A percentile compares a stretch with the other conserved stretches of the same genome.
Evolutionary conservation across 1,140 invertebrate species (phyloP).

Genomic region (Chionoecetes opilio): DNA sequence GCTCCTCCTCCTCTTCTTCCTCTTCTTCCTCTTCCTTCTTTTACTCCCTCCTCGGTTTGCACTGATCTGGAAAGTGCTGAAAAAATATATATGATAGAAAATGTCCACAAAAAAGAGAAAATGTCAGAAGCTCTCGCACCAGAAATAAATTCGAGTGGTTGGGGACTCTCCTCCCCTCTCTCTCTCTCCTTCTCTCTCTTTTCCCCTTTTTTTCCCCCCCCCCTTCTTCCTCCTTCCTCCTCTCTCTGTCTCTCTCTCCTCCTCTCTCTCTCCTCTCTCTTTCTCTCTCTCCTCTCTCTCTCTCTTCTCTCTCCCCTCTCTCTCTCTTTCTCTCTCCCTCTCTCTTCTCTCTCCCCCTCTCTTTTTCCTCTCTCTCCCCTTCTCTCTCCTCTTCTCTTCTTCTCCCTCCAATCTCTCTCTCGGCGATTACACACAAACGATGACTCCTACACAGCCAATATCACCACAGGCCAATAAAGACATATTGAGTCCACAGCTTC

Average conservation of each 20-base stretch:
- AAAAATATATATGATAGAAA: slow-evolving; percentile 35
- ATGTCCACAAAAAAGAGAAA: not conserved
- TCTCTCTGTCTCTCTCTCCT: not conserved
- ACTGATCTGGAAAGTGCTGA: slow-evolving; percentile 28
- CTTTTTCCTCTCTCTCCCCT: too few relatives aligned
- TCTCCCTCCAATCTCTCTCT: not conserved
- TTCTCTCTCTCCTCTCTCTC: not conserved
- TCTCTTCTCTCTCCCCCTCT: not conserved
- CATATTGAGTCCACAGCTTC: slow-evolving; percentile 42
- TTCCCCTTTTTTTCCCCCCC: not conserved
- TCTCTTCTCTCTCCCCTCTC: not conserved
- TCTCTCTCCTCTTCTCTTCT: not conserved
- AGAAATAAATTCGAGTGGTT: slow-evolving; percentile 30
- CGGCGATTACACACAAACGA: slow-evolving; percentile 39
- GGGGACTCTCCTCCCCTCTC: not conserved
- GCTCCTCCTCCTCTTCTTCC: not conserved
- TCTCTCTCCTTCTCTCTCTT: slow-evolving; percentile 11
- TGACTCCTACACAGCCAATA: slow-evolving; percentile 52
- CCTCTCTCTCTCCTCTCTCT: slow-evolving; percentile 25
- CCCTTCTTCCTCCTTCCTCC: not conserved
- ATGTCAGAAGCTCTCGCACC: slow-evolving; percentile 6
- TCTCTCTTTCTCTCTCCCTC: not conserved
- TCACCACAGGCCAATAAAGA: slow-evolving; percentile 53
- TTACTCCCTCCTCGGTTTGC: slow-evolving; percentile 2
- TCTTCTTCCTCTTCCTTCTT: not conserved